These are phyloP conservation scores for Drosophila micromelanica DNA, from an alignment of 1,140 invertebrate species.

Conservation along the genomic window DNA sequence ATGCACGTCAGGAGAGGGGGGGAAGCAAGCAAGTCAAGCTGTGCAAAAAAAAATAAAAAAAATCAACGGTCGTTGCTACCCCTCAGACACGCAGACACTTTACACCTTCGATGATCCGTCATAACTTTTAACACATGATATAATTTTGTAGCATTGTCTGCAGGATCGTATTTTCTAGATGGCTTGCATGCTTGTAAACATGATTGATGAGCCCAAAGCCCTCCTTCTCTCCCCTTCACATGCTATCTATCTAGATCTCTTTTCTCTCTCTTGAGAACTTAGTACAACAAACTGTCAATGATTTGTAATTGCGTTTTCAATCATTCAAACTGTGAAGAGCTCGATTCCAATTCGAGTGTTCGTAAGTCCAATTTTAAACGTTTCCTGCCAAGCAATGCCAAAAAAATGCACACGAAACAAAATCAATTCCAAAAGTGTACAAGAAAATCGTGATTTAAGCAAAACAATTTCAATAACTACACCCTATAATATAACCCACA, in stretches of 20 bases:
- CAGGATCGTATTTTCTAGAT: slow-evolving; percentile 47
- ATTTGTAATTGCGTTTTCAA: slow-evolving; percentile 73
- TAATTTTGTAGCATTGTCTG: slow-evolving; percentile 76
- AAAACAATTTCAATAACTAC: slow-evolving; percentile 69
- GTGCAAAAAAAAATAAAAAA: slow-evolving; percentile 59
- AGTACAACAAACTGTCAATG: slow-evolving; percentile 81
- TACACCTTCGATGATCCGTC: slow-evolving; percentile 81
- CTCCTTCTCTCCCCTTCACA: slow-evolving; percentile 1
- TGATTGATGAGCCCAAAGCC: slow-evolving; percentile 68
- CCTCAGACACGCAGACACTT: slow-evolving; percentile 64
- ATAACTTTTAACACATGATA: slow-evolving; percentile 83
- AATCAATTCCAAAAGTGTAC: slow-evolving; percentile 39
- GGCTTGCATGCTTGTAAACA: slow-evolving; percentile 42
- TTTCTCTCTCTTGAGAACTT: slow-evolving; percentile 46
- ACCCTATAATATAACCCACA: background rate
- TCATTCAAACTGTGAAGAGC: slow-evolving; percentile 43
- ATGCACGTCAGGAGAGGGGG: background rate
- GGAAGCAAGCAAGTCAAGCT: slow-evolving; percentile 58
- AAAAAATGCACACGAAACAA: slow-evolving; percentile 37
- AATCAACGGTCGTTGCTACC: slow-evolving; percentile 52
- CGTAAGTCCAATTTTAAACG: slow-evolving; percentile 21
- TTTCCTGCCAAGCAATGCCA: slow-evolving; percentile 25
- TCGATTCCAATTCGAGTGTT: slow-evolving; percentile 25
- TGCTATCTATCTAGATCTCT: background rate
- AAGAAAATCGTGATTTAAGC: slow-evolving; percentile 50